phyloP scores from a whole-genome alignment of 2,113 vertebrate species.

The Poecilia latipinna region DNA sequence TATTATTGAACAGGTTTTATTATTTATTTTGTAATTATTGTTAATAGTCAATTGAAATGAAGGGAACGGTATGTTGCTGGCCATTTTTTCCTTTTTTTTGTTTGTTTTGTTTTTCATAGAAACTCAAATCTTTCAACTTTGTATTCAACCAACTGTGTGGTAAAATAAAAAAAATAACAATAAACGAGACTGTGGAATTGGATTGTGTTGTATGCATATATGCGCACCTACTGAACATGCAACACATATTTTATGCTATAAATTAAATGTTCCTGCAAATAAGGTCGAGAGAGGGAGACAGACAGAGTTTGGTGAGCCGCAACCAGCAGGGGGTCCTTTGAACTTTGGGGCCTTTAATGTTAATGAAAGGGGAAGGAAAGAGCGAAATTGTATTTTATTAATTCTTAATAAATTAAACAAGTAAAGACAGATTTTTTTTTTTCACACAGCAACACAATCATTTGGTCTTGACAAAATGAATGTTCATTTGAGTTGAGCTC shows the following conservation, averaged over 20 bases:
- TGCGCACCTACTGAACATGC: neutral
- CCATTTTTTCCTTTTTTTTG: conserved; percentile 5
- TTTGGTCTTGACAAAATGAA: conserved; percentile 13
- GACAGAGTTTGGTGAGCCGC: conserved; percentile 23
- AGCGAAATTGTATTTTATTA: conserved; percentile 23
- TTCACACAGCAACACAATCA: neutral
- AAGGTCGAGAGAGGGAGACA: neutral
- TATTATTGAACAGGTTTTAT: conserved; percentile 73
- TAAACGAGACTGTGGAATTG: conserved; percentile 44
- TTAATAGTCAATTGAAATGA: conserved; percentile 62
- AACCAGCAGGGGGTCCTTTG: conserved; percentile 54
- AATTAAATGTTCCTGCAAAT: neutral
- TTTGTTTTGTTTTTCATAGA: conserved; percentile 45
- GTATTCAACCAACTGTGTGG: conserved; percentile 76
- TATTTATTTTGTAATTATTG: conserved; percentile 73
- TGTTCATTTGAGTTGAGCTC: conserved; percentile 3
- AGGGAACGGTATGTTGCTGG: conserved; percentile 62
- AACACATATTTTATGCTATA: neutral
- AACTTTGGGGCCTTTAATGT: conserved; percentile 42
- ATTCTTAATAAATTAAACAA: neutral
- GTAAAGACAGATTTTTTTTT: conserved; percentile 12
- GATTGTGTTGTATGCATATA: neutral
- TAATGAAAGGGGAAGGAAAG: conserved; percentile 34
- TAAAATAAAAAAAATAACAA: conserved; percentile 74
- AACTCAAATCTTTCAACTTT: conserved; percentile 72